These are phyloP conservation scores for Yoshiicerus persimilis DNA, from an alignment of 1,140 invertebrate species.

Conservation along the genomic window DNA sequence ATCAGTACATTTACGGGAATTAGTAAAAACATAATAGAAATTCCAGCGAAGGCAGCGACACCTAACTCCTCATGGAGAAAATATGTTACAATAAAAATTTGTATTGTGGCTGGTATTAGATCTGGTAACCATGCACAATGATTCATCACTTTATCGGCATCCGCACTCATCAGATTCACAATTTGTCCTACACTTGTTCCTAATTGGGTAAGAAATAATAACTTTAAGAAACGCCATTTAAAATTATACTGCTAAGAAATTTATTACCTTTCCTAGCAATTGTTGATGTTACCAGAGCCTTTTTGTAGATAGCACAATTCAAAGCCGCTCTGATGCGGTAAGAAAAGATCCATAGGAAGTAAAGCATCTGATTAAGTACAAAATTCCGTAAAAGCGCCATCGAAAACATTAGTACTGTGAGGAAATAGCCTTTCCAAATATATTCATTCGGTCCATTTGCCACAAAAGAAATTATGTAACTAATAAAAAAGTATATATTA, in stretches of 20 bases:
- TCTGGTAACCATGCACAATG: conserved; percentile 87
- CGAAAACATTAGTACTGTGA: neutral
- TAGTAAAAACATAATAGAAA: conserved; percentile 87
- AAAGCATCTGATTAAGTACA: conserved; percentile 61
- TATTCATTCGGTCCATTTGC: conserved; percentile 68
- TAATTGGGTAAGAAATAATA: no score
- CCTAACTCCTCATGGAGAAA: conserved; percentile 86
- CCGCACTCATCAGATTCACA: conserved; percentile 91
- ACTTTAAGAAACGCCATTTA: no score
- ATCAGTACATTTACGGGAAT: conserved; percentile 87
- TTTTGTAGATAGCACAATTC: conserved; percentile 90
- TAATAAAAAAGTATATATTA: conserved; percentile 67
- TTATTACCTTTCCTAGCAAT: neutral
- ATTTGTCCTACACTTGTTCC: no score
- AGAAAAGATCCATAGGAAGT: conserved; percentile 89
- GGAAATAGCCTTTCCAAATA: neutral
- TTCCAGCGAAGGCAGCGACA: conserved; percentile 81
- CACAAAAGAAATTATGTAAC: conserved; percentile 71
- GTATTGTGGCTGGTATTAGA: conserved; percentile 85
- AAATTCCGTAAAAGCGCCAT: neutral
- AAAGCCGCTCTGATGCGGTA: conserved; percentile 81
- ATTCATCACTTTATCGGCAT: conserved; percentile 81
- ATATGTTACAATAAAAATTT: conserved; percentile 52
- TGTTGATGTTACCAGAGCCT: conserved; percentile 71
- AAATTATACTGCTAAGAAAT: no score